phyloP scores from a whole-genome alignment of 2,113 vertebrate genomes.

The Amazona vittata region DNA sequence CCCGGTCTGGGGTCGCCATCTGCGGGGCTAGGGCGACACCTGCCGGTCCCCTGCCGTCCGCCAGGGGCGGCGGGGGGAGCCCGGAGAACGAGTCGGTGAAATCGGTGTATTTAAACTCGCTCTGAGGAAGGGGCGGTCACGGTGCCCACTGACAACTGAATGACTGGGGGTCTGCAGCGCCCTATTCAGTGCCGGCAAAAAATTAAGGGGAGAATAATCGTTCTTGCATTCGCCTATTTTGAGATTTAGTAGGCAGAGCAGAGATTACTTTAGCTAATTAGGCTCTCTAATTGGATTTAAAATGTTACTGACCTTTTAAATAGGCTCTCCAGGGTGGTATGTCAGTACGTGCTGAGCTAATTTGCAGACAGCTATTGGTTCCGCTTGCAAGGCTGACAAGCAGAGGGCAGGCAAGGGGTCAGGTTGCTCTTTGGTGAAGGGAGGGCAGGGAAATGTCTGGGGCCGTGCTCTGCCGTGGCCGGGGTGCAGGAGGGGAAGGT shows the following conservation, averaged over 20 bases:
- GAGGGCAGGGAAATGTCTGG: neutral
- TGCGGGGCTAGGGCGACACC: neutral
- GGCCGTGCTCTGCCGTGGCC: neutral
- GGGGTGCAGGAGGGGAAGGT: neutral
- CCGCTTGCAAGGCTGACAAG: neutral
- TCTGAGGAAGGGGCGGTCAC: accelerated
- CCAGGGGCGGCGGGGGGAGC: neutral
- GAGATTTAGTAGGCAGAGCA: constrained; percentile 20
- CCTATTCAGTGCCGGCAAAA: neutral
- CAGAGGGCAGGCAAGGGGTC: neutral
- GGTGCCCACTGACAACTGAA: neutral
- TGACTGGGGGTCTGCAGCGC: neutral
- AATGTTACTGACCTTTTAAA: constrained; percentile 54
- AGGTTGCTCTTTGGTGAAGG: neutral
- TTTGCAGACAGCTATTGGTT: neutral
- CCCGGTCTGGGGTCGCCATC: neutral
- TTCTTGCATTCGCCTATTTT: neutral
- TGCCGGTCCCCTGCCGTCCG: neutral
- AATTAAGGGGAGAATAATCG: neutral
- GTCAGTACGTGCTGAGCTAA: constrained; percentile 2
- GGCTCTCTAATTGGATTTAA: constrained; percentile 30
- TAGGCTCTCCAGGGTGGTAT: neutral
- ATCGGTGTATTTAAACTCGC: neutral
- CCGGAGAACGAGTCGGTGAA: neutral
- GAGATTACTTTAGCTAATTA: constrained; percentile 57